phyloP scores from a whole-genome alignment of 2,113 vertebrate genomes.

The Lampris megalopsis region DNA sequence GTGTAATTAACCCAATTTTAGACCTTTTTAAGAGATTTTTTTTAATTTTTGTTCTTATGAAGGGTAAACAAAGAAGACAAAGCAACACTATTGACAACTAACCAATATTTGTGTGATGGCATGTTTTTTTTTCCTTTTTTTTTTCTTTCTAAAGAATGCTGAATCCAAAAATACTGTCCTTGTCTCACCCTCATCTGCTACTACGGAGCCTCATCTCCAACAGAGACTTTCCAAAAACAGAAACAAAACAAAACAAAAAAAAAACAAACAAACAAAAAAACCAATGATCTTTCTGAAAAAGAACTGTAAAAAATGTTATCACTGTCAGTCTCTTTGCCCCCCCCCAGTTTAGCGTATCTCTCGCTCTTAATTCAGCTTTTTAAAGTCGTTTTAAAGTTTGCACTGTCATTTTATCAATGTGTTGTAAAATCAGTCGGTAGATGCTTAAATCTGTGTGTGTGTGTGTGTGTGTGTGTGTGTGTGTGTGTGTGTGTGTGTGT shows the following conservation, averaged over 20 bases:
- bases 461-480: slow-evolving; percentile 22
- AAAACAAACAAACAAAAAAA: slow-evolving; percentile 10
- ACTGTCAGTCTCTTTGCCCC: slow-evolving; percentile 26
- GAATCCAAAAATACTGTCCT: slow-evolving; percentile 30
- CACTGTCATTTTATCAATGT: slow-evolving; percentile 67
- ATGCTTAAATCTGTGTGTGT: slow-evolving; percentile 34
- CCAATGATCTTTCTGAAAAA: slow-evolving; percentile 38
- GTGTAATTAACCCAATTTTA: slow-evolving; percentile 60
- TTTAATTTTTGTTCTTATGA: slow-evolving; percentile 40
- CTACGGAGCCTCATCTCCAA: slow-evolving; percentile 66
- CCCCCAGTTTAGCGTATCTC: slow-evolving; percentile 37
- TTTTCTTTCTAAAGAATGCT: slow-evolving; percentile 21
- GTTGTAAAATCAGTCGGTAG: slow-evolving; percentile 61
- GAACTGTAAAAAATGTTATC: slow-evolving; percentile 50
- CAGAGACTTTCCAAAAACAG: background rate
- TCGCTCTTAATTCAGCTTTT: slow-evolving; percentile 61
- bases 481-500: slow-evolving; percentile 17
- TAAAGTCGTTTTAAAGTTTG: slow-evolving; percentile 68
- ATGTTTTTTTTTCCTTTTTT: slow-evolving; percentile 31
- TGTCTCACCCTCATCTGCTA: slow-evolving; percentile 19
- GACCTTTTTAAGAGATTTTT: slow-evolving; percentile 41
- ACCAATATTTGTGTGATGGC: background rate
- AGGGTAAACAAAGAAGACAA: slow-evolving; percentile 50
- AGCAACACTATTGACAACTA: slow-evolving; percentile 24
- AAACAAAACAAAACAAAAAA: slow-evolving; percentile 12